phyloP scores from a whole-genome alignment of 2,888 invertebrate genomes.

The Julus scanicus region DNA sequence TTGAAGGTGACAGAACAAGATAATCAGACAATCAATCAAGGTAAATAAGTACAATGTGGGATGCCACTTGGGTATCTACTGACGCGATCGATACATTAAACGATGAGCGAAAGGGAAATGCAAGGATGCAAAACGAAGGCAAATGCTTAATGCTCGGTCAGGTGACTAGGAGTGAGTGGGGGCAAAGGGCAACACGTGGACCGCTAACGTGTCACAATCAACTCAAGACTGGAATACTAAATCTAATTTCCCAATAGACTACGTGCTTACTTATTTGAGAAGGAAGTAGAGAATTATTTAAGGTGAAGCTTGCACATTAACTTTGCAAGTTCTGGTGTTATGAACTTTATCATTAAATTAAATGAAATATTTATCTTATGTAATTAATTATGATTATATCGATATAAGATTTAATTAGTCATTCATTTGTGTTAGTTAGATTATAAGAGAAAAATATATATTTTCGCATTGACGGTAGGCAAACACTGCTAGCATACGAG shows the following conservation, averaged over 20 bases:
- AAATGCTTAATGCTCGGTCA: not conserved
- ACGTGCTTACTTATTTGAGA: not conserved
- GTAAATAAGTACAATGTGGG: slow-evolving; percentile 45
- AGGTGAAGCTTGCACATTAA: not conserved
- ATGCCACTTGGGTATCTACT: slow-evolving; percentile 31
- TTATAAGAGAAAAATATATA: too few species aligned
- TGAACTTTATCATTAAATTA: too few species aligned
- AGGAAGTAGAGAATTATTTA: not conserved
- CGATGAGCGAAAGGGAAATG: slow-evolving; percentile 1
- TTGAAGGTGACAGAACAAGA: slow-evolving; percentile 47
- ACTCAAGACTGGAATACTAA: not conserved
- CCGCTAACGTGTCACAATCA: not conserved
- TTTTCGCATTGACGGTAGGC: too few species aligned
- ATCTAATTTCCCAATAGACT: not conserved
- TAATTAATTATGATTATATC: too few species aligned
- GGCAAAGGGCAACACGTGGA: not conserved
- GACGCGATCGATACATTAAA: slow-evolving; percentile 9
- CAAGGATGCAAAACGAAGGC: slow-evolving; percentile 7
- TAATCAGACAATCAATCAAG: slow-evolving; percentile 52
- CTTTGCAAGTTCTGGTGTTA: too few species aligned
- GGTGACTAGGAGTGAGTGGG: not conserved
- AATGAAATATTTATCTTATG: too few species aligned
- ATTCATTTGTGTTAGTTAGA: too few species aligned
- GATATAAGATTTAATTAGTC: too few species aligned
- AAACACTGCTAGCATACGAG: not conserved